phyloP scores from a whole-genome alignment of 1,140 invertebrate genomes.

The Dryas iulia region DNA sequence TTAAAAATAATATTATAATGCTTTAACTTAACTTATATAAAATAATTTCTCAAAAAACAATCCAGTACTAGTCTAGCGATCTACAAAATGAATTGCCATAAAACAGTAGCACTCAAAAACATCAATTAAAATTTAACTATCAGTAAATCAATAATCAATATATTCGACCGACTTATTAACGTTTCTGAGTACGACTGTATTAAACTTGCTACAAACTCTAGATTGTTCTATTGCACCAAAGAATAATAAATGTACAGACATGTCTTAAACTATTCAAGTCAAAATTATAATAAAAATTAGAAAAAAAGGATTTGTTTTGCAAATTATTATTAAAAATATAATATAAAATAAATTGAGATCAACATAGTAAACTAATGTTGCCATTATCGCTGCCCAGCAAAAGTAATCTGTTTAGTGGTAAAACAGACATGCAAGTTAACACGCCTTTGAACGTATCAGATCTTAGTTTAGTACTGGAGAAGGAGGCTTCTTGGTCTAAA shows the following conservation, averaged over 20 bases:
- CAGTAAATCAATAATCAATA: background rate
- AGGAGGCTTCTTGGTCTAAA: conserved; percentile 86
- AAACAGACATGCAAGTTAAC: conserved; percentile 91
- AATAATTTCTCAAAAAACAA: background rate
- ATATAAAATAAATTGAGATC: conserved; percentile 44
- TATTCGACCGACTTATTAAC: too few relatives aligned
- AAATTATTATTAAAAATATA: too few relatives aligned
- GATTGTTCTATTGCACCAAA: background rate
- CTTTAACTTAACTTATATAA: background rate
- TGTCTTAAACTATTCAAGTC: background rate
- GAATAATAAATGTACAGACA: background rate
- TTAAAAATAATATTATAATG: background rate
- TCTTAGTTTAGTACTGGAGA: conserved; percentile 91
- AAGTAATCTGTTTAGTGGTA: conserved; percentile 93
- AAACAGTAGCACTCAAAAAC: background rate
- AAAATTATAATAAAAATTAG: too few relatives aligned
- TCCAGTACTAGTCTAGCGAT: background rate
- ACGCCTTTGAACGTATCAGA: conserved; percentile 95
- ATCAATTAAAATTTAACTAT: background rate
- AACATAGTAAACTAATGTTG: conserved; percentile 91
- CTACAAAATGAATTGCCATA: background rate
- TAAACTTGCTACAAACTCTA: too few relatives aligned
- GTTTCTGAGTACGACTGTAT: too few relatives aligned
- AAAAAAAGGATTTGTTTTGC: too few relatives aligned
- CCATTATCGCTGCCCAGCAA: conserved; percentile 95